Conservation (phyloP, 2,113 vertebrate genomes). For the Capreolus pygargus region DNA sequence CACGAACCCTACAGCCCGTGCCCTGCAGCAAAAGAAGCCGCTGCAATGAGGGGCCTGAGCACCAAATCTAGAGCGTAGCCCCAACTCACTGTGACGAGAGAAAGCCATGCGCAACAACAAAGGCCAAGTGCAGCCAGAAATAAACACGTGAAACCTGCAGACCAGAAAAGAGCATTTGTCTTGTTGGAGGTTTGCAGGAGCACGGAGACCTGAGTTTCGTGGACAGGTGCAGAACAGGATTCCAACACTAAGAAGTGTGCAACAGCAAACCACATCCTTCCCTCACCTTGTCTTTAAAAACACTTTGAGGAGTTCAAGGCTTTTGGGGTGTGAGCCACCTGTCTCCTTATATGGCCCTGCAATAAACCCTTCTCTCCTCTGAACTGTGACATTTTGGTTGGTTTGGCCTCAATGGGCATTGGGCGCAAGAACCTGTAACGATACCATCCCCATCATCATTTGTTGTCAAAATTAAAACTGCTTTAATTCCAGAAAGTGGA, state of each 20-base stretch:
- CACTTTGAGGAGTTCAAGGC: background rate
- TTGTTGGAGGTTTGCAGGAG: background rate
- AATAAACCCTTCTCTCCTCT: background rate
- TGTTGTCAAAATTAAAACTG: background rate
- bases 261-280: background rate
- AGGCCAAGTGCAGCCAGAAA: background rate
- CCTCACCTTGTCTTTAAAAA: background rate
- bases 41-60: background rate
- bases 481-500: background rate
- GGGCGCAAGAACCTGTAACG: background rate
- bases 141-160: background rate
- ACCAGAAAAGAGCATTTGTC: background rate
- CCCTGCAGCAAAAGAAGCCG: background rate
- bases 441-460: background rate
- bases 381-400: background rate
- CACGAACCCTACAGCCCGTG: background rate
- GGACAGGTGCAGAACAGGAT: background rate
- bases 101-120: background rate
- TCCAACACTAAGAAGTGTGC: background rate
- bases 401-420: background rate
- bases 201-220: background rate
- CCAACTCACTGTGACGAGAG: background rate
- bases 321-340: background rate
- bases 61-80: background rate
- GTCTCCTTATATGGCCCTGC: background rate